Conservation (phyloP, 2,888 invertebrate species). For the Diaprepes abbreviatus region DNA sequence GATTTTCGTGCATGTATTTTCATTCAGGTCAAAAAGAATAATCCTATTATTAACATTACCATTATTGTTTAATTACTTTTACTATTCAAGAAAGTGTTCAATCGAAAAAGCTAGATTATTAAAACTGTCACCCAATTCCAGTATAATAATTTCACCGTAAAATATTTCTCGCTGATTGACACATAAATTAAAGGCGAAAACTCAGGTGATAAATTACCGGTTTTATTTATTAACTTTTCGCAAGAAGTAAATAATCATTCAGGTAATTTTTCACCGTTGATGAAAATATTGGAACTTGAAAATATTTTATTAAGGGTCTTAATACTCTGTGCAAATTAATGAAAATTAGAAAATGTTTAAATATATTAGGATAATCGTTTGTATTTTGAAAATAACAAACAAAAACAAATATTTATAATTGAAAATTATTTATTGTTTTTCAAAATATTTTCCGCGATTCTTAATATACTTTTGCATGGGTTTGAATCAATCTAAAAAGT, state of each 20-base stretch:
- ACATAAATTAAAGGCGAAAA: conserved; percentile 23
- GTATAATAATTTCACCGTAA: background rate
- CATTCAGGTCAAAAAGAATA: too few relatives aligned
- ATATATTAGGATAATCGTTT: too few relatives aligned
- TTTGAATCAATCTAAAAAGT: too few relatives aligned
- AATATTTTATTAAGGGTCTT: background rate
- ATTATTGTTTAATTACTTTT: background rate
- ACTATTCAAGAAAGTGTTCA: background rate
- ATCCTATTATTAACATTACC: too few relatives aligned
- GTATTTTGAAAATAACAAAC: too few relatives aligned
- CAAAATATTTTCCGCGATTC: too few relatives aligned
- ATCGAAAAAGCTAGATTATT: background rate
- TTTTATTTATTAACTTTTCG: conserved; percentile 28
- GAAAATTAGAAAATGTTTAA: too few relatives aligned
- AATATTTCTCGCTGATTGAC: conserved; percentile 19
- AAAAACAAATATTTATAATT: too few relatives aligned
- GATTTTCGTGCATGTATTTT: too few relatives aligned
- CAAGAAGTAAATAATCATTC: conserved; percentile 25
- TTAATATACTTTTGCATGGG: too few relatives aligned
- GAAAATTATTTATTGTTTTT: too few relatives aligned
- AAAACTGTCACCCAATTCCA: background rate
- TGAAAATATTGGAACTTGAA: background rate
- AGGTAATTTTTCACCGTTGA: background rate
- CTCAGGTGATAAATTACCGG: conserved; percentile 11
- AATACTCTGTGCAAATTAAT: too few relatives aligned